Evolutionary conservation across 2,888 invertebrate species (phyloP).

Genomic region (Apoderus coryli): DNA sequence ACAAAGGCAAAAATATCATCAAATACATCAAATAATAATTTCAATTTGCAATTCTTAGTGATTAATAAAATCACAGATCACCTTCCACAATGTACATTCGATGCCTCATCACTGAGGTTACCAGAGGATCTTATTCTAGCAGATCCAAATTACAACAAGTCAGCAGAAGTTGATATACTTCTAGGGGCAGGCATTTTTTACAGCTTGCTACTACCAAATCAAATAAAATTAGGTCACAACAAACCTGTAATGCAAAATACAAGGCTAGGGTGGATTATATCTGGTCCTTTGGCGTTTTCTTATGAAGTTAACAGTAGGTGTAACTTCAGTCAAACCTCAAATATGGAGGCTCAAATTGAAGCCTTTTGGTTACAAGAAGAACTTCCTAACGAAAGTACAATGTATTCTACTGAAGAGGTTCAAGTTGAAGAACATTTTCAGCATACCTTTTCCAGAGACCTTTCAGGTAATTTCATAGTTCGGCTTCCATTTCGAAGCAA

Average conservation of each 20-base stretch:
- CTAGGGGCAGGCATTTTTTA: conserved; percentile 12
- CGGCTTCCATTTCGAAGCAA: too few relatives aligned
- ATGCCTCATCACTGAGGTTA: conserved; percentile 6
- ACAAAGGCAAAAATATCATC: too few relatives aligned
- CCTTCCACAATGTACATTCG: conserved; percentile 8
- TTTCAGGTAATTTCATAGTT: too few relatives aligned
- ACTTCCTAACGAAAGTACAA: too few relatives aligned
- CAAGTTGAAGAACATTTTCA: conserved; percentile 10
- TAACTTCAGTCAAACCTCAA: conserved; percentile 12
- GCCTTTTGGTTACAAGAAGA: conserved; percentile 11
- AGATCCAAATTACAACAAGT: conserved; percentile 10
- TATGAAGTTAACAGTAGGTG: neutral
- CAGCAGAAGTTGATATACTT: conserved; percentile 8
- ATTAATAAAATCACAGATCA: conserved; percentile 11
- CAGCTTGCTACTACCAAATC: conserved; percentile 8
- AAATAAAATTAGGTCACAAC: conserved; percentile 10
- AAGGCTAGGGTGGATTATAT: conserved; percentile 11
- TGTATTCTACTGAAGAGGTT: too few relatives aligned
- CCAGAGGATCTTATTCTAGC: conserved; percentile 11
- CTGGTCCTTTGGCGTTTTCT: conserved; percentile 9
- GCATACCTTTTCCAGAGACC: too few relatives aligned
- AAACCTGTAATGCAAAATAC: conserved; percentile 12
- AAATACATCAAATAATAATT: too few relatives aligned
- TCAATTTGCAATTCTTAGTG: conserved; percentile 9
- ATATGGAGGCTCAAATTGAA: conserved; percentile 3